phyloP scores from a whole-genome alignment of 2,113 vertebrate species.

The Prolemur simus region DNA sequence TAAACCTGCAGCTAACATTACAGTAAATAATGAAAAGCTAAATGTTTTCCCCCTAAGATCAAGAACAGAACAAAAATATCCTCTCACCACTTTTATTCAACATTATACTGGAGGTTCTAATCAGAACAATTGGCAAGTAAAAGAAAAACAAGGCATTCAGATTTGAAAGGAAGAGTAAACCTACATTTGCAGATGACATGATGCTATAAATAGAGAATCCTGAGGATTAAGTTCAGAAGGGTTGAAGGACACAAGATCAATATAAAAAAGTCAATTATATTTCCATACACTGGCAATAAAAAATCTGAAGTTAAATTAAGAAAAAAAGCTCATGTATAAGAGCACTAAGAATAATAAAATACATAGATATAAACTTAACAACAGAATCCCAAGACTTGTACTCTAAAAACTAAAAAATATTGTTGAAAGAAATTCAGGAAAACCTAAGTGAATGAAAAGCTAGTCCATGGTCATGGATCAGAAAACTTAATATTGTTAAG shows the following conservation, averaged over 20 bases:
- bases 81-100: neutral
- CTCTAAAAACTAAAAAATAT: neutral
- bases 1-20: neutral
- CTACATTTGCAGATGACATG: neutral
- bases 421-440: neutral
- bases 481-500: neutral
- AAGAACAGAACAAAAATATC: neutral
- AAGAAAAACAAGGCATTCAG: neutral
- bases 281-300: neutral
- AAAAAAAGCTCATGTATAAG: neutral
- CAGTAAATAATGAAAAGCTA: neutral
- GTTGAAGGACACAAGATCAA: neutral
- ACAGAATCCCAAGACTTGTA: neutral
- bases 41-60: neutral
- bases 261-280: constrained; percentile 11
- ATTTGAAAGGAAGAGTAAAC: neutral
- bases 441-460: neutral
- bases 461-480: neutral
- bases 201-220: neutral
- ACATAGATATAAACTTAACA: neutral
- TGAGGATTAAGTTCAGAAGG: neutral
- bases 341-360: constrained; percentile 12
- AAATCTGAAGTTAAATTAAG: neutral
- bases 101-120: neutral
- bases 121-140: neutral